phyloP scores from a whole-genome alignment of 2,888 invertebrate species.

The Aethes cnicana region DNA sequence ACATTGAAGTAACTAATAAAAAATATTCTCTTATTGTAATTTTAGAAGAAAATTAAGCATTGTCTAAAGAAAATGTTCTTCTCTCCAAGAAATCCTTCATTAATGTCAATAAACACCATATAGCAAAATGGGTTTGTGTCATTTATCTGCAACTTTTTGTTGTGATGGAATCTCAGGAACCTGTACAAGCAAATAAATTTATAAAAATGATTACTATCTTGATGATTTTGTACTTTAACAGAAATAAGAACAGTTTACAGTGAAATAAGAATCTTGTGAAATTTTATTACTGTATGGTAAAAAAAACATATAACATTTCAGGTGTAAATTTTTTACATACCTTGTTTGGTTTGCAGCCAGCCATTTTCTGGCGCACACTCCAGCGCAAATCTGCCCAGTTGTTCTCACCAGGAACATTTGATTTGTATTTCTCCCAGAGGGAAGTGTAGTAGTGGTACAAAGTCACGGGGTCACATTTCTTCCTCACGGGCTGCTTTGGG shows the following conservation, averaged over 20 bases:
- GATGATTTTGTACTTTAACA: too few species aligned
- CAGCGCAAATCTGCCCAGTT: slow-evolving; percentile 86
- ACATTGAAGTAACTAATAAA: too few species aligned
- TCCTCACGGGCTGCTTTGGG: slow-evolving; percentile 65
- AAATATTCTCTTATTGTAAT: too few species aligned
- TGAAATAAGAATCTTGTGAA: background rate
- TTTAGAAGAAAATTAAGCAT: too few species aligned
- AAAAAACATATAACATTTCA: background rate
- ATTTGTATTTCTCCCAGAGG: slow-evolving; percentile 87
- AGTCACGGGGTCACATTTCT: slow-evolving; percentile 87
- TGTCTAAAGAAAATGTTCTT: too few species aligned
- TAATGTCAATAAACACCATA: too few species aligned
- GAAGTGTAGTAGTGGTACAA: slow-evolving; percentile 89
- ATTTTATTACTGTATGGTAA: background rate
- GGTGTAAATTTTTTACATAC: slow-evolving; percentile 43
- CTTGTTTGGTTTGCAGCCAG: slow-evolving; percentile 61
- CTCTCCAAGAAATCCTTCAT: too few species aligned
- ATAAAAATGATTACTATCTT: background rate
- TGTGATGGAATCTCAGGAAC: slow-evolving; percentile 33
- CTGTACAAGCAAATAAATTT: slow-evolving; percentile 43
- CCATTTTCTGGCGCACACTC: slow-evolving; percentile 87
- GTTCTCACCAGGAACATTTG: slow-evolving; percentile 87
- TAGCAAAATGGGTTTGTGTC: slow-evolving; percentile 5
- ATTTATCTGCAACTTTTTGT: slow-evolving; percentile 22
- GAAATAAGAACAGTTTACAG: too few species aligned